Evolutionary conservation across 1,140 invertebrate genomes (phyloP).

Genomic region (Aphelenchoides fujianensis): DNA sequence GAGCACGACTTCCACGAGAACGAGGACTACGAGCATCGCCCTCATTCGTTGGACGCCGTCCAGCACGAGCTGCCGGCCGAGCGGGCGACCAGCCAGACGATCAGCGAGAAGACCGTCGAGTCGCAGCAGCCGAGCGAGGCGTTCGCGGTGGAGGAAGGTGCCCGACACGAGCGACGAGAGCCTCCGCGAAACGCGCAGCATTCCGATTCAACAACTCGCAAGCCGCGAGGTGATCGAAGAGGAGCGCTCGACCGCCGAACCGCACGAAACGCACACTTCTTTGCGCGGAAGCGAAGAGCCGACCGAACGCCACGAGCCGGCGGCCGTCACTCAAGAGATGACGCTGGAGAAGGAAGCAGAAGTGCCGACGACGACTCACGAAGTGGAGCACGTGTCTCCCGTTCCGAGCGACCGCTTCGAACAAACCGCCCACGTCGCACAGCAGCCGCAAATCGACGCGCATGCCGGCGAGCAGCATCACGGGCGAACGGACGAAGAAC

Average conservation of each 20-base stretch:
- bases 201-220: neutral
- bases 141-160: too few species aligned
- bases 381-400: neutral
- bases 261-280: neutral
- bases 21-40: conserved; percentile 12
- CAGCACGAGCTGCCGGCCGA: conserved; percentile 1
- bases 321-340: neutral
- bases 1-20: conserved; percentile 2
- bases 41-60: neutral
- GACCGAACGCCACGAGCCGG: neutral
- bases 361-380: neutral
- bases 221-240: neutral
- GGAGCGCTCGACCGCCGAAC: neutral
- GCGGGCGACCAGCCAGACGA: neutral
- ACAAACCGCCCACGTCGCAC: neutral
- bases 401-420: neutral
- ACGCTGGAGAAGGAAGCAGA: neutral
- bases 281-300: neutral
- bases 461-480: neutral
- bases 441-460: neutral
- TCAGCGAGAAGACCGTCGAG: too few species aligned
- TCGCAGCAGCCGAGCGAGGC: too few species aligned
- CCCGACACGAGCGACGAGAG: neutral
- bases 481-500: neutral
- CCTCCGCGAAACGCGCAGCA: neutral